Percentiles rank a stretch among this genome's conserved stretches.
Conservation (phyloP, 2,888 invertebrate genomes). For the Andrena trimmerana region DNA sequence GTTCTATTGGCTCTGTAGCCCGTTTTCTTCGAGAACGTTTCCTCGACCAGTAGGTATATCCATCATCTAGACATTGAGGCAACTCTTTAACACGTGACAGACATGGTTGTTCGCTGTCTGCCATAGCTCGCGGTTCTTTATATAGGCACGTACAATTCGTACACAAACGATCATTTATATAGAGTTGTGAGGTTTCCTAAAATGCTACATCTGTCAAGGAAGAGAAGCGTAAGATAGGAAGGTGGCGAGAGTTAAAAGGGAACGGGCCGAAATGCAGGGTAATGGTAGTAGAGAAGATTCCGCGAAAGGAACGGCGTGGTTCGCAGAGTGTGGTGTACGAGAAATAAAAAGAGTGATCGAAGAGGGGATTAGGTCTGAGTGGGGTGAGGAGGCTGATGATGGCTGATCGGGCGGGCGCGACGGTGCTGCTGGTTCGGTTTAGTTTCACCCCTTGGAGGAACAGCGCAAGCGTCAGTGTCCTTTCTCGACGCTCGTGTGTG, state of each 20-base stretch:
- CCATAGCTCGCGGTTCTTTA: too few relatives aligned
- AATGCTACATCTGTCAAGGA: too few relatives aligned
- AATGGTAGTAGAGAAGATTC: background rate
- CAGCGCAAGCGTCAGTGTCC: slow-evolving; percentile 73
- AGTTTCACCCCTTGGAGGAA: slow-evolving; percentile 20
- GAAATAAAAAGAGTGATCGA: background rate
- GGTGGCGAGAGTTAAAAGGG: background rate
- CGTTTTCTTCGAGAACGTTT: too few relatives aligned
- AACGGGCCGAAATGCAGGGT: background rate
- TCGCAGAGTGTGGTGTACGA: background rate
- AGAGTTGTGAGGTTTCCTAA: too few relatives aligned
- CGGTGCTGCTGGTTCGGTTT: slow-evolving; percentile 48
- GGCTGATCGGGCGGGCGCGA: slow-evolving; percentile 37
- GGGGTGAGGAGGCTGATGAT: background rate
- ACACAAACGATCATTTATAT: too few relatives aligned
- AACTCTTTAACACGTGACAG: too few relatives aligned
- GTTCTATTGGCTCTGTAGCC: too few relatives aligned
- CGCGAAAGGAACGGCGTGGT: too few relatives aligned
- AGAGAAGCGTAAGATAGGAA: background rate
- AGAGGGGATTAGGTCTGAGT: background rate
- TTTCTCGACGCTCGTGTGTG: slow-evolving; percentile 69
- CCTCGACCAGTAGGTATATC: too few relatives aligned
- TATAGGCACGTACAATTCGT: too few relatives aligned
- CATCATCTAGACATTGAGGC: too few relatives aligned
- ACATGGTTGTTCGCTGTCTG: too few relatives aligned